These are phyloP conservation scores for Adela reaumurella DNA, from an alignment of 2,888 invertebrate genomes.

Conservation along the genomic window DNA sequence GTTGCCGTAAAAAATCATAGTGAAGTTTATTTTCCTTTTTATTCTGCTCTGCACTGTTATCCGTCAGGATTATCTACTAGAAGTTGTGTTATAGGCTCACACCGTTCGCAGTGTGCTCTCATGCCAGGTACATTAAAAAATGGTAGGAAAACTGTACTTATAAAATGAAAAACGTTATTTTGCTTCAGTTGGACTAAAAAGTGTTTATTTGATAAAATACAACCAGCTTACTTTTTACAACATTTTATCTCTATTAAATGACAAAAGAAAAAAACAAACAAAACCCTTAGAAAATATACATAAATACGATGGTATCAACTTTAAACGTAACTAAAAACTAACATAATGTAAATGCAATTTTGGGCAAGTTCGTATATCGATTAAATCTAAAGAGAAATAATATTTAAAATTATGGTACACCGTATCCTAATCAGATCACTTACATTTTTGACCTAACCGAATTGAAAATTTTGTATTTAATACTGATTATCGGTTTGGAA, in stretches of 20 bases:
- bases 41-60: too few relatives aligned
- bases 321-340: slow-evolving; percentile 44
- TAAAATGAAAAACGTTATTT: slow-evolving; percentile 45
- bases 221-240: slow-evolving; percentile 59
- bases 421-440: slow-evolving; percentile 39
- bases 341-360: slow-evolving; percentile 54
- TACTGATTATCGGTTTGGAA: slow-evolving; percentile 53
- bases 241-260: slow-evolving; percentile 53
- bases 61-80: too few relatives aligned
- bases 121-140: too few relatives aligned
- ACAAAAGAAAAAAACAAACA: slow-evolving; percentile 48
- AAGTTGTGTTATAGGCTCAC: too few relatives aligned
- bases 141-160: too few relatives aligned
- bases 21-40: too few relatives aligned
- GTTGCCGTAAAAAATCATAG: too few relatives aligned
- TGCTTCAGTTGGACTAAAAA: slow-evolving; percentile 58
- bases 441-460: slow-evolving; percentile 55
- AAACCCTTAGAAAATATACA: slow-evolving; percentile 55
- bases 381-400: slow-evolving; percentile 23
- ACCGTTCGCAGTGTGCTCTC: too few relatives aligned
- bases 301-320: slow-evolving; percentile 55
- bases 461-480: slow-evolving; percentile 55
- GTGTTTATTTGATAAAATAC: slow-evolving; percentile 59
- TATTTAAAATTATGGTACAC: slow-evolving; percentile 17
- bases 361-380: slow-evolving; percentile 44